These are phyloP conservation scores for Unio delphinus DNA, from an alignment of 2,888 invertebrate species.

Conservation along the genomic window DNA sequence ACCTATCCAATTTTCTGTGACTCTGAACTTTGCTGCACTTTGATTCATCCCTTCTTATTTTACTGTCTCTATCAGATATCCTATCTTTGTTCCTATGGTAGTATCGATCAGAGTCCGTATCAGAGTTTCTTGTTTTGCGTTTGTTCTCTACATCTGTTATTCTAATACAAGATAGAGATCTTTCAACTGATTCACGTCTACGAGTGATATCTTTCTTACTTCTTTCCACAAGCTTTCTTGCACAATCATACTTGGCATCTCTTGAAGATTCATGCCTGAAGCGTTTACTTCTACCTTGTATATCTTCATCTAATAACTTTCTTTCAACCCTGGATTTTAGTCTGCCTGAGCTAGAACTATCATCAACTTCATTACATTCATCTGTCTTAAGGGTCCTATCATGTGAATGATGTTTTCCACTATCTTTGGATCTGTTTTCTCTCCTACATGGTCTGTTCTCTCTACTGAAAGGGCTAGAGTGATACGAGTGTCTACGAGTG, in stretches of 20 bases:
- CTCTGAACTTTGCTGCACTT: too few species aligned
- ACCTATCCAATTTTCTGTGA: too few species aligned
- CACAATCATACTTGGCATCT: constrained; percentile 9
- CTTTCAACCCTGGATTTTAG: too few species aligned
- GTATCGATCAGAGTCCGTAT: background rate
- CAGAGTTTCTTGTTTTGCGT: background rate
- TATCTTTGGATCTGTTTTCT: too few species aligned
- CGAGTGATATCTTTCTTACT: constrained; percentile 10
- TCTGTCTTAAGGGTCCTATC: too few species aligned
- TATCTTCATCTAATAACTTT: background rate
- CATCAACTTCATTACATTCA: too few species aligned
- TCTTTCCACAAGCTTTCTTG: constrained; percentile 16
- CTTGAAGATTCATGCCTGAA: constrained; percentile 4
- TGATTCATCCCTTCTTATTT: constrained; percentile 2
- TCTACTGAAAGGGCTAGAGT: too few species aligned
- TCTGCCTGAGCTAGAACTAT: too few species aligned
- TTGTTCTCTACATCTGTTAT: background rate
- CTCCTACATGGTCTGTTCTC: too few species aligned
- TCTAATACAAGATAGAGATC: background rate
- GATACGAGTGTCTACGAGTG: background rate
- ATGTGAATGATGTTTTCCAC: too few species aligned
- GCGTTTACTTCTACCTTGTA: background rate
- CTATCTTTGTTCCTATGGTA: background rate
- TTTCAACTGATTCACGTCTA: constrained; percentile 7
- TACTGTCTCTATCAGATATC: background rate